These are phyloP conservation scores for Cottoperca gobio DNA, from an alignment of 2,797 vertebrate genomes.

Conservation along the genomic window DNA sequence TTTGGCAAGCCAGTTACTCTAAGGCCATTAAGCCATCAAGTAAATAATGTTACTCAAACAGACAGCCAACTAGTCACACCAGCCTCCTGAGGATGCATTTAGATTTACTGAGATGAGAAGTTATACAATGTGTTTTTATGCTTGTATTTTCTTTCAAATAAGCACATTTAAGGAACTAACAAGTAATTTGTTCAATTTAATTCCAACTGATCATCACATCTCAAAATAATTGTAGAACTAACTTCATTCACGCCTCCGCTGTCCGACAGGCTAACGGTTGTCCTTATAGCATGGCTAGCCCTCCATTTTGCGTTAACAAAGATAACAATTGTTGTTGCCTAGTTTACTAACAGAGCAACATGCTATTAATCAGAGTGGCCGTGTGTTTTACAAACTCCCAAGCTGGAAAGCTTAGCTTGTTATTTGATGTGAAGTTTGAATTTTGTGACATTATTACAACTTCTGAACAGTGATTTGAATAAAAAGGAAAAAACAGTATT, in stretches of 20 bases:
- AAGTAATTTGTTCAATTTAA: constrained; percentile 7
- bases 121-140: constrained; percentile 1
- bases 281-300: not conserved
- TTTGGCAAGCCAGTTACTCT: constrained; percentile 33
- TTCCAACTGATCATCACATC: not conserved
- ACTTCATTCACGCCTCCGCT: constrained; percentile 1
- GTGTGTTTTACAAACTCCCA: not conserved
- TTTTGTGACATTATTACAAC: not conserved
- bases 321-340: not conserved
- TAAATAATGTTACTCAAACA: constrained; percentile 50
- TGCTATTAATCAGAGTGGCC: not conserved
- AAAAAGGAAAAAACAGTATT: too few relatives aligned
- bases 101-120: constrained; percentile 21
- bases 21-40: constrained; percentile 29
- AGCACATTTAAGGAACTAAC: constrained; percentile 13
- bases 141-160: not conserved
- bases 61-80: constrained; percentile 24
- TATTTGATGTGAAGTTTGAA: constrained; percentile 7
- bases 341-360: not conserved
- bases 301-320: not conserved
- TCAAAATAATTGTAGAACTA: constrained; percentile 8
- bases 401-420: not conserved
- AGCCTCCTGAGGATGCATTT: constrained; percentile 13
- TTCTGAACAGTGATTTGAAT: too few relatives aligned
- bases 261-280: not conserved